Evolutionary conservation across 2,113 vertebrate genomes (phyloP).

Genomic region (Hippocampus guttulatus): DNA sequence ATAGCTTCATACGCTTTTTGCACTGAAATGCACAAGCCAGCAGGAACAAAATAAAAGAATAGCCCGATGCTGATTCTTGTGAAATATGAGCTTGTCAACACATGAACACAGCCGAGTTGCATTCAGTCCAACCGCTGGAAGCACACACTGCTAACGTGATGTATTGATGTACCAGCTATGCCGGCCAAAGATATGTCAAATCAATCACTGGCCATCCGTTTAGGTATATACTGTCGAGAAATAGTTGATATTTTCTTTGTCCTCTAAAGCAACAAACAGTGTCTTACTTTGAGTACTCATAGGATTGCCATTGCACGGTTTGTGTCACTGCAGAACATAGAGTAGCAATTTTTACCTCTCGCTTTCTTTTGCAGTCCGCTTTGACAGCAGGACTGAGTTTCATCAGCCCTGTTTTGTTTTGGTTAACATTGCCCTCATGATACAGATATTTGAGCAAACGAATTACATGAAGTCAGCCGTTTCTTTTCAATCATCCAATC

Average conservation of each 20-base stretch:
- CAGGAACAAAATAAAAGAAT: not conserved
- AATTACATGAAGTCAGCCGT: not conserved
- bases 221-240: not conserved
- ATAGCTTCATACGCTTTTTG: not conserved
- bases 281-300: not conserved
- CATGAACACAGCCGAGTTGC: not conserved
- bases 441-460: not conserved
- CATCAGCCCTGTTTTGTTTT: not conserved
- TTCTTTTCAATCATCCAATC: not conserved
- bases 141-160: not conserved
- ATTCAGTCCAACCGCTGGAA: constrained; percentile 1
- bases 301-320: not conserved
- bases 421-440: not conserved
- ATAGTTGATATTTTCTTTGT: not conserved
- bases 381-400: not conserved
- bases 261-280: not conserved
- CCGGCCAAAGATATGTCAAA: not conserved
- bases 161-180: not conserved
- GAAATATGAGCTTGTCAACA: not conserved
- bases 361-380: not conserved
- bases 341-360: not conserved
- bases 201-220: not conserved
- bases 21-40: not conserved
- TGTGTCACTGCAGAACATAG: not conserved
- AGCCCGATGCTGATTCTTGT: not conserved